Evolutionary conservation across 2,113 vertebrate genomes (phyloP), one percentile per base, ranked within the genome.

Genomic region (Cisticola juncidis): DNA sequence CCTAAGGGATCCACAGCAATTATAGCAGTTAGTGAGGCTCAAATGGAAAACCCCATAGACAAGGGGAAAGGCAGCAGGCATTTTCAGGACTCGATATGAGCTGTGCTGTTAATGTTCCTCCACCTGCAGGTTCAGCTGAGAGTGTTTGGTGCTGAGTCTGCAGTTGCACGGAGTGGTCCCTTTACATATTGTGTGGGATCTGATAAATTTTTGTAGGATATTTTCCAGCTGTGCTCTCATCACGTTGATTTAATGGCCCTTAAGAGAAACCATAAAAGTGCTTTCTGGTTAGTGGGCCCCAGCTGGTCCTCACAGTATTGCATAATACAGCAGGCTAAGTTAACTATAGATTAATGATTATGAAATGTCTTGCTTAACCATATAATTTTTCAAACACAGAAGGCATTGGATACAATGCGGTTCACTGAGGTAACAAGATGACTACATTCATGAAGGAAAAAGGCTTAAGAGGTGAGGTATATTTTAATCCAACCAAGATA

Each of bases 231-330:
- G 97, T 97, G 97, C 98, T 98, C 98, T 98, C 98, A 98, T 98
- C 98, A 97, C 96, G 4, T 98, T 98, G 98, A 98, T 98, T 98
- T 98, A 98, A 98, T 98, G 90, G 95, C 97, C 96, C 97, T 98
- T 98, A 98, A 98, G 98, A 98, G 98, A 98, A 98, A 97, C 97
- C 91, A 97, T 98, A 98, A 98, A 98, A 98, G 97, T 98, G 95
- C 95, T 97, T 97, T 98, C 96, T 97, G 97, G 96, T 98, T 98
- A 98, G 98, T 95, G 94, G 94, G 96, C 81, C 91, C 97, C 98
- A 98, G 98, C 98, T 98, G 98, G 98, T 98, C 96, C 92, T 97
- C 91, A 13, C 91, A 96, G 88, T 66, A 94, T 98, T 98, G 97
- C 97, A 97, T 97, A 98, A 98, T 97, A 97, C 84, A 97, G 93